Evolutionary conservation across 92 coral and sea anemone genomes (phyloP).

Genomic region (Paragorgia papillata): DNA sequence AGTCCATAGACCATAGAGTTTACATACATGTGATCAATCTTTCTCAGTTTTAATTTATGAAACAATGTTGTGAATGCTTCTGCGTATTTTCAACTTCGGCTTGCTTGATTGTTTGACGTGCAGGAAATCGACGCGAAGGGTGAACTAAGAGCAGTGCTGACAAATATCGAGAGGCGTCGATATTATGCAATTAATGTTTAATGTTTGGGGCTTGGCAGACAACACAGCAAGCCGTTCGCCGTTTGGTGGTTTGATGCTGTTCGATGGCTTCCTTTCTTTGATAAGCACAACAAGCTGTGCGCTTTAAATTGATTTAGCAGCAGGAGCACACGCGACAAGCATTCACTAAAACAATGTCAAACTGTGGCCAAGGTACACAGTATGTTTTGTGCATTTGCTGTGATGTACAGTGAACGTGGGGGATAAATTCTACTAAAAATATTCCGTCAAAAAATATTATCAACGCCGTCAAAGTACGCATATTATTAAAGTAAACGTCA

Average conservation of each 20-base stretch:
- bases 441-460: background rate
- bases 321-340: constrained; percentile 15
- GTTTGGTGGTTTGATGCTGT: constrained; percentile 5
- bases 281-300: constrained; percentile 36
- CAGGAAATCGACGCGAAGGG: background rate
- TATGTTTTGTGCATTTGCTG: background rate
- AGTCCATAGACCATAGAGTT: no score
- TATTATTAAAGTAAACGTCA: background rate
- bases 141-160: constrained; percentile 6
- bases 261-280: background rate
- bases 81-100: background rate
- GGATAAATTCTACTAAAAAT: background rate
- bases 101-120: background rate
- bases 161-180: constrained; percentile 12
- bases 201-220: constrained; percentile 8
- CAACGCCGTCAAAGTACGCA: background rate
- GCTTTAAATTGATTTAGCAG: constrained; percentile 42
- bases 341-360: constrained; percentile 21
- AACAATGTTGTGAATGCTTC: no score
- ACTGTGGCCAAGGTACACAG: constrained; percentile 16
- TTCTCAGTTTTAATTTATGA: no score
- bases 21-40: no score
- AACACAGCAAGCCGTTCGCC: constrained; percentile 1
- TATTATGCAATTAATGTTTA: constrained; percentile 15
- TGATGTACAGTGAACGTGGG: constrained; percentile 9